Conservation (phyloP, 2,113 vertebrate genomes). For the Gymnorhina tibicen region DNA sequence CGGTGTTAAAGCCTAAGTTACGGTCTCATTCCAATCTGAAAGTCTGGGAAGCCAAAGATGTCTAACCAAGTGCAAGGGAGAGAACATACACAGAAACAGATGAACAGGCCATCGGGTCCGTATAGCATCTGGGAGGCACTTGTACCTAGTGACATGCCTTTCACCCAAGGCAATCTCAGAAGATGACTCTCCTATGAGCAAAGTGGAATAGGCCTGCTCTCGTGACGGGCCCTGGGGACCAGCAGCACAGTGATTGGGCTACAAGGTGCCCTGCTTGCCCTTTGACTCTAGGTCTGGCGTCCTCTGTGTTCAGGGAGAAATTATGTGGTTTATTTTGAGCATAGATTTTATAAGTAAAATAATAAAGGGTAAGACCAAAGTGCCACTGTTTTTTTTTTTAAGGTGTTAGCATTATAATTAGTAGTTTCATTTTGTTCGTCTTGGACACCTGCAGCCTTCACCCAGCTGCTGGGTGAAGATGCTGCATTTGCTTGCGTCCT, state of each 20-base stretch:
- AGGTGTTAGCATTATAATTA: not conserved
- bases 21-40: not conserved
- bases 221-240: not conserved
- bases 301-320: not conserved
- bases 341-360: not conserved
- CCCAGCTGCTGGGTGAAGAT: not conserved
- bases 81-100: not conserved
- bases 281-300: accelerated
- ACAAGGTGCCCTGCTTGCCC: not conserved
- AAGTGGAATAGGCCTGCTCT: not conserved
- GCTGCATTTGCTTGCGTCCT: not conserved
- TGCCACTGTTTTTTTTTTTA: not conserved
- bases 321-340: not conserved
- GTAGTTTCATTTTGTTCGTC: not conserved
- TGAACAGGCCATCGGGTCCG: not conserved
- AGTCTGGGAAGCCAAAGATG: not conserved
- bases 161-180: not conserved
- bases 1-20: not conserved
- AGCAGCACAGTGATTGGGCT: not conserved
- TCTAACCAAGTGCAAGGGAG: not conserved
- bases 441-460: not conserved
- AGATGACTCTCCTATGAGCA: not conserved
- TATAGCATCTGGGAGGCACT: not conserved
- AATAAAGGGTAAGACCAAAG: not conserved
- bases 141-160: not conserved